These are phyloP conservation scores for Catostomus latipinnis DNA, from an alignment of 2,797 vertebrate genomes.

Conservation along the genomic window DNA sequence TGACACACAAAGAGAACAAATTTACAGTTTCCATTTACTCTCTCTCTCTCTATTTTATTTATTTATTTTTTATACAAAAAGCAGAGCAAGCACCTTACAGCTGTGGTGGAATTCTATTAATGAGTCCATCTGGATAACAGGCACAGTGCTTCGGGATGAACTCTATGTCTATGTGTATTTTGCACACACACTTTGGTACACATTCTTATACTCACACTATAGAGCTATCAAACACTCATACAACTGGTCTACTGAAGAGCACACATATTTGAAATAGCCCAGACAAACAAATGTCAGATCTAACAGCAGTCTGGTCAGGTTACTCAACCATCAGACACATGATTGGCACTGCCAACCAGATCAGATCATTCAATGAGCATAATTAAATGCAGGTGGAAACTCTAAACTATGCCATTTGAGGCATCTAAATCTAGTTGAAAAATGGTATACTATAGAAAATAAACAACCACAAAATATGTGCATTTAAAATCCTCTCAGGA, in stretches of 20 bases:
- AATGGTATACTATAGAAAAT: too few relatives aligned
- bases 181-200: background rate
- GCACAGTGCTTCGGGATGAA: constrained; percentile 13
- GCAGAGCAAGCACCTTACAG: constrained; percentile 44
- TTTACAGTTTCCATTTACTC: background rate
- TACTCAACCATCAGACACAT: constrained; percentile 39
- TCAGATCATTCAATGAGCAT: constrained; percentile 17
- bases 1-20: constrained; percentile 14
- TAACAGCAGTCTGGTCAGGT: constrained; percentile 25
- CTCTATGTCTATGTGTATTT: too few relatives aligned
- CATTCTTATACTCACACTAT: background rate
- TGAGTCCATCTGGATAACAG: constrained; percentile 41
- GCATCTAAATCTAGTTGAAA: too few relatives aligned
- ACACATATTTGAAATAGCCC: constrained; percentile 4
- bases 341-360: constrained; percentile 21
- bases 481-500: too few relatives aligned
- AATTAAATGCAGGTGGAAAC: background rate
- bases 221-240: constrained; percentile 23
- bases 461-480: too few relatives aligned
- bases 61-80: background rate
- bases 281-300: constrained; percentile 48
- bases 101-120: constrained; percentile 39
- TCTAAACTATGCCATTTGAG: background rate
- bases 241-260: background rate
- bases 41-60: background rate